Percentiles rank a stretch among this genome's conserved stretches.
These are phyloP conservation scores for Cecidostiba fungosa DNA, from an alignment of 2,888 invertebrate genomes.

Conservation along the genomic window DNA sequence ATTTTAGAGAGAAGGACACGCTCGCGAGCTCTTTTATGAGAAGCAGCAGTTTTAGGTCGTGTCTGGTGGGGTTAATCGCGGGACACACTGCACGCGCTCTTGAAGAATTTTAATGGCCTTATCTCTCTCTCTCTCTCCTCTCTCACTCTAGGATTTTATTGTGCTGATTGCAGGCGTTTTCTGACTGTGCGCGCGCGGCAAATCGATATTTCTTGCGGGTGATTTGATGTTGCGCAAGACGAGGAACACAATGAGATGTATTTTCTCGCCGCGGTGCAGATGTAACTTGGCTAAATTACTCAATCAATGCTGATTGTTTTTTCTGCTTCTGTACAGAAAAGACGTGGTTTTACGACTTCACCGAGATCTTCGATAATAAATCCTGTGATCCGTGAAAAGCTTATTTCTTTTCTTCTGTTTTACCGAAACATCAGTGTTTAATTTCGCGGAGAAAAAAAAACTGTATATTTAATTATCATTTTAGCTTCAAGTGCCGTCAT, in stretches of 20 bases:
- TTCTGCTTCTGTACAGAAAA: neutral
- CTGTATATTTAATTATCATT: neutral
- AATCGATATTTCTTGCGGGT: conserved; percentile 9
- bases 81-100: conserved; percentile 29
- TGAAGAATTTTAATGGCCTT: conserved; percentile 44
- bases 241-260: conserved; percentile 7
- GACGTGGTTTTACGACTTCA: neutral
- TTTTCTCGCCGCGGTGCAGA: neutral
- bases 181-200: neutral
- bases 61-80: conserved; percentile 17
- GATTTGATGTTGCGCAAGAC: neutral
- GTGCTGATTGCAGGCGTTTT: neutral
- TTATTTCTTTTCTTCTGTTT: neutral
- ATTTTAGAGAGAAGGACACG: conserved; percentile 54
- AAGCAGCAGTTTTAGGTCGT: conserved; percentile 25
- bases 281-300: neutral
- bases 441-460: neutral
- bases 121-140: conserved; percentile 16
- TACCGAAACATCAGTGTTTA: neutral
- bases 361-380: neutral
- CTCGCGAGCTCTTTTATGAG: neutral
- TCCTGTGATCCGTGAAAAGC: neutral
- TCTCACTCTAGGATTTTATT: conserved; percentile 22
- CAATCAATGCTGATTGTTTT: neutral
- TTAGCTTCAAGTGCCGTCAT: neutral